phyloP scores from a whole-genome alignment of 2,888 invertebrate genomes.

The Folsomia candida region DNA sequence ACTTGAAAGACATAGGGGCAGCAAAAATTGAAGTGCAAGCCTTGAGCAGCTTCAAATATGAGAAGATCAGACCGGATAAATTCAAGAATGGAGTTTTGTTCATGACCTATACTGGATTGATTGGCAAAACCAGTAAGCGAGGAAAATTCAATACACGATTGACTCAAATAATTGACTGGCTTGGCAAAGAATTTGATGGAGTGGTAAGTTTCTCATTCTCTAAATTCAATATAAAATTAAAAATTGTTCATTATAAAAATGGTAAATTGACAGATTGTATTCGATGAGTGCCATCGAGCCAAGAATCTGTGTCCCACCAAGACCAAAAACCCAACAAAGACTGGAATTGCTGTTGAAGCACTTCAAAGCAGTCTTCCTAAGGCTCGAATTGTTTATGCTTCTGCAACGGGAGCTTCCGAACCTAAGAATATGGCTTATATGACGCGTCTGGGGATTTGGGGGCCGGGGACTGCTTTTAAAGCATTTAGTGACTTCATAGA shows the following conservation, averaged over 20 bases:
- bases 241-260: neutral
- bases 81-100: conserved; percentile 97
- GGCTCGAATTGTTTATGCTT: conserved; percentile 89
- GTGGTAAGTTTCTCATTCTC: conserved; percentile 52
- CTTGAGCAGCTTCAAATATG: conserved; percentile 73
- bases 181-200: conserved; percentile 72
- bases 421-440: conserved; percentile 99
- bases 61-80: conserved; percentile 81
- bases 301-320: conserved; percentile 95
- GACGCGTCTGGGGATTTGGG: conserved; percentile 98
- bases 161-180: conserved; percentile 96
- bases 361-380: conserved; percentile 89
- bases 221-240: neutral
- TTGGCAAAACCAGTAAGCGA: conserved; percentile 88
- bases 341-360: conserved; percentile 87
- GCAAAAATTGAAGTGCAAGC: conserved; percentile 79
- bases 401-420: conserved; percentile 95
- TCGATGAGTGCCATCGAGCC: conserved; percentile 98
- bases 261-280: conserved; percentile 68
- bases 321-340: conserved; percentile 89
- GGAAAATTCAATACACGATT: conserved; percentile 89
- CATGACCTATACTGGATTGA: conserved; percentile 91
- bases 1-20: conserved; percentile 92
- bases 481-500: conserved; percentile 93
- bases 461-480: conserved; percentile 88